Conservation (phyloP, 2,113 vertebrate species). For the Phalacrocorax carbo region DNA sequence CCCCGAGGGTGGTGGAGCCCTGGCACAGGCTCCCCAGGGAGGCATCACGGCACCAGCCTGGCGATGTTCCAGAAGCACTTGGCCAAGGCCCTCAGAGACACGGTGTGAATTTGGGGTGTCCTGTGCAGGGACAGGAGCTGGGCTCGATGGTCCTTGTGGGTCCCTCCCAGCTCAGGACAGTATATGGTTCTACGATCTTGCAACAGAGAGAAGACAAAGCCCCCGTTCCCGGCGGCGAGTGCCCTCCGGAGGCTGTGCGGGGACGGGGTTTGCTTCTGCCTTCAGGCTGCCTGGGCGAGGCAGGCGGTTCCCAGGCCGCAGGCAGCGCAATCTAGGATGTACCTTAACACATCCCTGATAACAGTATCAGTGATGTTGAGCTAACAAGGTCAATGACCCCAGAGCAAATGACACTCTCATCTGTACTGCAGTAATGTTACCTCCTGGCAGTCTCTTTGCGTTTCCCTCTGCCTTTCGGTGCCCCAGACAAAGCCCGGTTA, state of each 20-base stretch:
- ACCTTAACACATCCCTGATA: neutral
- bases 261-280: neutral
- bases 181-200: no score
- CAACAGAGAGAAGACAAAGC: no score
- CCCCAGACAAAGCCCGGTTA: neutral
- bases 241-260: neutral
- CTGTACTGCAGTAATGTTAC: neutral
- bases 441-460: neutral
- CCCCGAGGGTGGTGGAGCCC: no score
- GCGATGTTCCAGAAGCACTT: no score
- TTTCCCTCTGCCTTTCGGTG: neutral
- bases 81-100: no score
- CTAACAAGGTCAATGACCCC: neutral
- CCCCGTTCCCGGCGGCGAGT: no score
- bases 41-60: no score
- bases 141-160: no score
- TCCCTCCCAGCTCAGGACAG: no score
- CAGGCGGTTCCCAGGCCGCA: neutral
- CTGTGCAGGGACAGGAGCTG: no score
- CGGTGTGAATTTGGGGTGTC: no score
- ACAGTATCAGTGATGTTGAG: neutral
- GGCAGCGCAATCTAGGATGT: neutral
- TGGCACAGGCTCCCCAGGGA: no score
- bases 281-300: neutral
- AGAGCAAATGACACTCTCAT: neutral